Conservation (phyloP, 2,888 invertebrate species). For the Furcula furcula region DNA sequence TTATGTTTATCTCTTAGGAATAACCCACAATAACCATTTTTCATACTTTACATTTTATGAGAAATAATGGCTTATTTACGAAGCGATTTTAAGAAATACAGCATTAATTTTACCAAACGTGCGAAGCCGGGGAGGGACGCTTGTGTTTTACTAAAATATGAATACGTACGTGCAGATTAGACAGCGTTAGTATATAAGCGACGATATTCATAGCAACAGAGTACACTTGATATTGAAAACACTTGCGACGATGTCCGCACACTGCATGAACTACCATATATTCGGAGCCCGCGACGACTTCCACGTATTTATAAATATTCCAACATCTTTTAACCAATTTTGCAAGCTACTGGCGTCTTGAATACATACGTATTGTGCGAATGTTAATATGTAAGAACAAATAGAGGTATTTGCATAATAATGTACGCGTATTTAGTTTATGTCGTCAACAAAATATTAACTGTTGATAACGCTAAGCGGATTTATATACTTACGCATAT, state of each 20-base stretch:
- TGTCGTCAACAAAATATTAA: no score
- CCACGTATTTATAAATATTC: slow-evolving; percentile 52
- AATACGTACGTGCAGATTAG: slow-evolving; percentile 42
- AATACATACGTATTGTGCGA: slow-evolving; percentile 39
- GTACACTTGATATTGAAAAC: slow-evolving; percentile 10
- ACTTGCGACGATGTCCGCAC: slow-evolving; percentile 23
- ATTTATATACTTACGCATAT: no score
- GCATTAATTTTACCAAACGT: no score
- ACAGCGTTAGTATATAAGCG: slow-evolving; percentile 39
- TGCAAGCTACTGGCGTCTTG: slow-evolving; percentile 25
- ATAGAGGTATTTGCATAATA: slow-evolving; percentile 40
- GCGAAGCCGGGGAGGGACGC: no score
- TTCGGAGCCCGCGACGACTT: slow-evolving; percentile 21
- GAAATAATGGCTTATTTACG: no score
- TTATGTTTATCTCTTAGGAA: no score
- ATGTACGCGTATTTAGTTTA: slow-evolving; percentile 14
- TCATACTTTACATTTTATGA: no score
- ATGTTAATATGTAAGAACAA: slow-evolving; percentile 42
- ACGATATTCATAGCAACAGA: slow-evolving; percentile 21
- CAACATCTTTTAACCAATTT: slow-evolving; percentile 39
- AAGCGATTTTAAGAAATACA: no score
- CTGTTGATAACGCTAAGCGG: no score
- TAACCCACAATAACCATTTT: no score
- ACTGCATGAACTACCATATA: slow-evolving; percentile 11
- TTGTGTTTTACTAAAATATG: no score